Evolutionary conservation across 1,140 invertebrate genomes (phyloP).

Genomic region (Papilio glaucus): DNA sequence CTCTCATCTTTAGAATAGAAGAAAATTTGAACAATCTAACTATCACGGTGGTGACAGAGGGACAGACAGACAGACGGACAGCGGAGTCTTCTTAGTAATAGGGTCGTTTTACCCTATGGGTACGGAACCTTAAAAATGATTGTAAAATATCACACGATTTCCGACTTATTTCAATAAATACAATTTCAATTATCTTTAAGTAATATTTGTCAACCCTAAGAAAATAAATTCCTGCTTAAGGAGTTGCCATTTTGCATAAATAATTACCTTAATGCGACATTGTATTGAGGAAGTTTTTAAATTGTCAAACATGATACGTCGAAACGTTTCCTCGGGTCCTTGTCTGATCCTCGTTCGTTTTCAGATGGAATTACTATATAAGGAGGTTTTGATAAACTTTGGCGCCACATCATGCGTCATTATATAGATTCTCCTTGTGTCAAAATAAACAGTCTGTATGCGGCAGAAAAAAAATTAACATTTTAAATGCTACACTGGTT

Average conservation of each 20-base stretch:
- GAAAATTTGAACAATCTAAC: too few relatives aligned
- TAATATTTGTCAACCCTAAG: neutral
- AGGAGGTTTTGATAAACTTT: slow-evolving; percentile 21
- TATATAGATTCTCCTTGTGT: neutral
- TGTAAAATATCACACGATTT: neutral
- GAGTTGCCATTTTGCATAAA: slow-evolving; percentile 4
- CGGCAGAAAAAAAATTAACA: neutral
- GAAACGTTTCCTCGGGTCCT: slow-evolving; percentile 39
- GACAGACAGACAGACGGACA: too few relatives aligned
- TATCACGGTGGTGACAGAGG: too few relatives aligned
- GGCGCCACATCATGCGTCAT: neutral
- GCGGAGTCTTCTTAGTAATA: too few relatives aligned
- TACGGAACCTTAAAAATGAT: too few relatives aligned
- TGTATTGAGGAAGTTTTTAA: slow-evolving; percentile 40
- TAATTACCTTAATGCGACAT: slow-evolving; percentile 8
- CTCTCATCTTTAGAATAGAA: too few relatives aligned
- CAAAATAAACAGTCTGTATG: neutral
- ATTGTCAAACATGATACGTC: slow-evolving; percentile 32
- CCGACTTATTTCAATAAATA: neutral
- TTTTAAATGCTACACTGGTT: neutral
- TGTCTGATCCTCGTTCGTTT: slow-evolving; percentile 37
- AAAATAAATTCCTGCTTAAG: neutral
- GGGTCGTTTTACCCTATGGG: too few relatives aligned
- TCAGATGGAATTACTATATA: slow-evolving; percentile 40
- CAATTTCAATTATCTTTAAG: neutral